Evolutionary conservation across 2,113 vertebrate species (phyloP).

Genomic region (Oryzias melastigma): DNA sequence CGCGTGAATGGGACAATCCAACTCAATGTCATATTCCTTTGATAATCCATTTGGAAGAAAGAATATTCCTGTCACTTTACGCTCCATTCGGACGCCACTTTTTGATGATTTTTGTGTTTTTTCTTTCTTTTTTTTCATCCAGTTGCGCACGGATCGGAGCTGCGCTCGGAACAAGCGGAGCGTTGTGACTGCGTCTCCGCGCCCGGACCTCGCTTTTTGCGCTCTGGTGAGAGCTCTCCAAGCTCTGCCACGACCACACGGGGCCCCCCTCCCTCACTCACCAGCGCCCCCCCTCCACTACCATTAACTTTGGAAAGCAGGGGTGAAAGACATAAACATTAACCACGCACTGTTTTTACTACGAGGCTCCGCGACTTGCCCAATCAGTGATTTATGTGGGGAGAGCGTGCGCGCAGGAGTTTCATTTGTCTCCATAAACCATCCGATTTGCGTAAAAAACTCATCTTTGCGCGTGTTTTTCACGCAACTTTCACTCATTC

Average conservation of each 20-base stretch:
- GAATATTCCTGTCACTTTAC: slow-evolving; percentile 52
- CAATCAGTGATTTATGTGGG: slow-evolving; percentile 15
- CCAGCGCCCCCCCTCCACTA: slow-evolving; percentile 57
- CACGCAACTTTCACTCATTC: background rate
- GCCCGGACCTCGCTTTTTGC: slow-evolving; percentile 39
- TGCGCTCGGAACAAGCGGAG: slow-evolving; percentile 48
- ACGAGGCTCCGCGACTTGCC: slow-evolving; percentile 9
- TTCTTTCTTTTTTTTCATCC: slow-evolving; percentile 35
- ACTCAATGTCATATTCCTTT: slow-evolving; percentile 57
- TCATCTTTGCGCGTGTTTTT: background rate
- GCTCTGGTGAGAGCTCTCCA: slow-evolving; percentile 79
- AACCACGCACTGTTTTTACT: slow-evolving; percentile 28
- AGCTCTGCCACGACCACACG: slow-evolving; percentile 74
- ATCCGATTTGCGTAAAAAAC: background rate
- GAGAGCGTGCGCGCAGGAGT: slow-evolving; percentile 2
- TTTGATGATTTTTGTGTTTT: no score
- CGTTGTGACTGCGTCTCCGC: slow-evolving; percentile 55
- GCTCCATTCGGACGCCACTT: slow-evolving; percentile 47
- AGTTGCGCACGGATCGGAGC: slow-evolving; percentile 53
- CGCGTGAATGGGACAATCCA: slow-evolving; percentile 55
- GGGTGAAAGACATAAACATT: slow-evolving; percentile 54
- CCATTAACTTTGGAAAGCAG: slow-evolving; percentile 68
- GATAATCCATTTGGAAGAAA: slow-evolving; percentile 71
- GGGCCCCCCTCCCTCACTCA: slow-evolving; percentile 32
- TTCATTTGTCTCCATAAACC: background rate